These are phyloP conservation scores for Iselma pallidipennis DNA, from an alignment of 2,888 invertebrate genomes.

Conservation along the genomic window DNA sequence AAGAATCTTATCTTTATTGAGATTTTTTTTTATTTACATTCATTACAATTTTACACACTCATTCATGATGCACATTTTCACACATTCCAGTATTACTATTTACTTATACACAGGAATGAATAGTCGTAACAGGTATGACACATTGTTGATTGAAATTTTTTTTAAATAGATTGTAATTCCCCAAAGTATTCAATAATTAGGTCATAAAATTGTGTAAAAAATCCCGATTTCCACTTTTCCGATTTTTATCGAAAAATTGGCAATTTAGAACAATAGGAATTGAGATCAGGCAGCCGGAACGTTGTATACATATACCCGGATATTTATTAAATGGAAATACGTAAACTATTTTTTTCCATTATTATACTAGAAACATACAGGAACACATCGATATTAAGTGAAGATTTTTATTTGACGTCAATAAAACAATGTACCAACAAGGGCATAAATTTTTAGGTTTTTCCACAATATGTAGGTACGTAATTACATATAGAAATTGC, in stretches of 20 bases:
- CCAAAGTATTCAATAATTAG: not conserved
- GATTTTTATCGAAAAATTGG: not conserved
- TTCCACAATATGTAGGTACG: not conserved
- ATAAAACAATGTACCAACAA: not conserved
- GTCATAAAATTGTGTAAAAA: no score
- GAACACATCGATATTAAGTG: constrained; percentile 12
- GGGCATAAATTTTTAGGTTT: not conserved
- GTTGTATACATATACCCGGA: constrained; percentile 13
- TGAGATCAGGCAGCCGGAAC: not conserved
- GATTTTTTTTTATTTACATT: constrained; percentile 45
- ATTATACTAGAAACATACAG: constrained; percentile 11
- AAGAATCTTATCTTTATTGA: not conserved
- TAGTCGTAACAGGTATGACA: not conserved
- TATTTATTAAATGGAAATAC: constrained; percentile 18
- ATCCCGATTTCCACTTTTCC: not conserved
- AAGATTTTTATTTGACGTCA: no score
- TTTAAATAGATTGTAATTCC: not conserved
- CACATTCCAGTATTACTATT: not conserved
- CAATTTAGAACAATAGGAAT: not conserved
- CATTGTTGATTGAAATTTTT: not conserved
- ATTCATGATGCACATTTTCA: no score
- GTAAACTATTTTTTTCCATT: constrained; percentile 1
- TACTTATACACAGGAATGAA: no score
- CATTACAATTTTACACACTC: constrained; percentile 9
- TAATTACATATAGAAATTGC: not conserved